Percentiles rank a stretch among this genome's conserved stretches.
phyloP scores from a whole-genome alignment of 1,140 invertebrate genomes.

The Tetragonula clypearis region DNA sequence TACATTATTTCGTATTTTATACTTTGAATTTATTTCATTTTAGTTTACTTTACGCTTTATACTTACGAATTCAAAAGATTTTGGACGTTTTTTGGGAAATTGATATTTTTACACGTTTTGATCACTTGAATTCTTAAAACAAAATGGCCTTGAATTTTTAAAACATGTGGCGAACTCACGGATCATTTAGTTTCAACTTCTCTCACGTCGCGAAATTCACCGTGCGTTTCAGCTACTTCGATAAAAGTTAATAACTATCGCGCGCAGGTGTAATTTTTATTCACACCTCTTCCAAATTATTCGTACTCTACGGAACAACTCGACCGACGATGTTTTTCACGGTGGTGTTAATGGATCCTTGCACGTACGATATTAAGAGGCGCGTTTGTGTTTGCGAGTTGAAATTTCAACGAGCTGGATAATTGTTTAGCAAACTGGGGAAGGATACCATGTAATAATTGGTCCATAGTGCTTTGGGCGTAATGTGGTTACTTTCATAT shows the following conservation, averaged over 20 bases:
- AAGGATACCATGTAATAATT: neutral
- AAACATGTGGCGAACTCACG: neutral
- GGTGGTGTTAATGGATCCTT: neutral
- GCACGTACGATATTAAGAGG: neutral
- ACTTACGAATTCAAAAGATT: too few relatives aligned
- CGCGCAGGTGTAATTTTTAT: neutral
- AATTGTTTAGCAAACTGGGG: neutral
- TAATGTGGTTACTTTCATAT: too few relatives aligned
- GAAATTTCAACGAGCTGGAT: neutral
- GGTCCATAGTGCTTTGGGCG: too few relatives aligned
- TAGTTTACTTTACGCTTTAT: too few relatives aligned
- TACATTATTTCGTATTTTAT: too few relatives aligned
- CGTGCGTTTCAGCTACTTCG: neutral
- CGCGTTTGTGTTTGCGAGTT: neutral
- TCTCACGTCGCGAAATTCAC: neutral
- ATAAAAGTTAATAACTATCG: neutral
- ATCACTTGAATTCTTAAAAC: too few relatives aligned
- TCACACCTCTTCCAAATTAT: neutral
- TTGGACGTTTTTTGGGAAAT: too few relatives aligned
- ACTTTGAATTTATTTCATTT: too few relatives aligned
- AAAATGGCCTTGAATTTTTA: too few relatives aligned
- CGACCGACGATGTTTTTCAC: neutral
- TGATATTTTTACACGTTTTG: too few relatives aligned
- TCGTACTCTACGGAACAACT: neutral
- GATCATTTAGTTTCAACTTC: neutral